These are phyloP conservation scores for Pandion haliaetus DNA, from an alignment of 2,113 vertebrate genomes.

Conservation along the genomic window DNA sequence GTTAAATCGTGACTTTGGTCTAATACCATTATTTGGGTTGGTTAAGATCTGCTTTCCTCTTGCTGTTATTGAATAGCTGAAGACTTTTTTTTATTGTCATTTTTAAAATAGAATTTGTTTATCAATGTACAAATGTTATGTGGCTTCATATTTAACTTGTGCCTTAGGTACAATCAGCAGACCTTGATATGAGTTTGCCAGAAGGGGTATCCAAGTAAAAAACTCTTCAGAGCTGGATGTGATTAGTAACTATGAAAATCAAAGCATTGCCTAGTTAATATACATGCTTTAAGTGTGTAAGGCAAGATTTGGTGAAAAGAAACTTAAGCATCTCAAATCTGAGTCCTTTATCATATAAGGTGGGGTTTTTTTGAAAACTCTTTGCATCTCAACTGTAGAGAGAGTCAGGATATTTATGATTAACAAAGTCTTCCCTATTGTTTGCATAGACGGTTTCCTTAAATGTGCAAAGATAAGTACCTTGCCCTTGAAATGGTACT, in stretches of 20 bases:
- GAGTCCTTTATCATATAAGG: rapidly evolving
- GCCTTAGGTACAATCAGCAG: neutral
- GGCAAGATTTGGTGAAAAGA: neutral
- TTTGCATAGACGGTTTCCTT: neutral
- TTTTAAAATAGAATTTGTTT: neutral
- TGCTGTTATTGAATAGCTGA: neutral
- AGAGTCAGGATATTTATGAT: neutral
- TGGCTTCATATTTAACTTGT: neutral
- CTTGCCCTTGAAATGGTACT: neutral
- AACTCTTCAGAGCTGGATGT: neutral
- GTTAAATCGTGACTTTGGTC: neutral
- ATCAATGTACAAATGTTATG: rapidly evolving
- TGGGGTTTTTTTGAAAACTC: neutral
- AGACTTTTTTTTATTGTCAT: neutral
- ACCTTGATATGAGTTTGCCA: neutral
- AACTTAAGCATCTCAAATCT: neutral
- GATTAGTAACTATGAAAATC: neutral
- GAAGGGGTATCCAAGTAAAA: neutral
- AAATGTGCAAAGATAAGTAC: neutral
- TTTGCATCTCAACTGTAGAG: neutral
- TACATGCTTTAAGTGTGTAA: rapidly evolving
- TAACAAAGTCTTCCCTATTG: neutral
- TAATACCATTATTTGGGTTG: rapidly evolving
- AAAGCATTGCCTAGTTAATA: neutral
- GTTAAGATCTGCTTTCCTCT: neutral